Evolutionary conservation across 2,888 invertebrate genomes (phyloP).

Genomic region (Plemyria rubiginata): DNA sequence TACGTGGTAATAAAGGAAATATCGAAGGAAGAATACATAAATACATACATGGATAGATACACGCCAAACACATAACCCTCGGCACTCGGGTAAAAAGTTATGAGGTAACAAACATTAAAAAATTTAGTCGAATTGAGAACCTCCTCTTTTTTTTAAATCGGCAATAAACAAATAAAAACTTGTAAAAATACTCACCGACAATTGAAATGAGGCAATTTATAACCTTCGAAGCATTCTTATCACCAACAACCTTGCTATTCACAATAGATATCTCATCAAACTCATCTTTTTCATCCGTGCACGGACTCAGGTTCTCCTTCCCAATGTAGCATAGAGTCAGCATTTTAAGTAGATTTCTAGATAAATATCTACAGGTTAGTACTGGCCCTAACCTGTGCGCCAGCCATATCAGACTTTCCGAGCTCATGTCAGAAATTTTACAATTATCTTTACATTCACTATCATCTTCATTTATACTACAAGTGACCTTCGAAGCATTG

Average conservation of each 20-base stretch:
- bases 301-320: conserved; percentile 88
- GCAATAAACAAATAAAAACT: too few species aligned
- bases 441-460: conserved; percentile 57
- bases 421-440: conserved; percentile 94
- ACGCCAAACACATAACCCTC: too few species aligned
- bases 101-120: too few species aligned
- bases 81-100: too few species aligned
- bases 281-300: conserved; percentile 68
- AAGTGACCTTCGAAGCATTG: conserved; percentile 40
- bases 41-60: too few species aligned
- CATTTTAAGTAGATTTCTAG: conserved; percentile 96
- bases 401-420: conserved; percentile 95
- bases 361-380: conserved; percentile 94
- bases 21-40: too few species aligned
- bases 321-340: conserved; percentile 96
- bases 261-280: conserved; percentile 87
- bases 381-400: conserved; percentile 97
- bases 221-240: conserved; percentile 93
- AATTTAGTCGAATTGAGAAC: too few species aligned
- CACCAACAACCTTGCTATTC: conserved; percentile 89
- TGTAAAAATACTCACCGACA: conserved; percentile 87
- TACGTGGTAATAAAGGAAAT: too few species aligned
- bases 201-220: conserved; percentile 95
- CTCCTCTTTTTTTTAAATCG: too few species aligned
- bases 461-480: conserved; percentile 56